Base-by-base conservation (phyloP, 2,888 invertebrate genomes). In the Watsonalla binaria region DNA sequence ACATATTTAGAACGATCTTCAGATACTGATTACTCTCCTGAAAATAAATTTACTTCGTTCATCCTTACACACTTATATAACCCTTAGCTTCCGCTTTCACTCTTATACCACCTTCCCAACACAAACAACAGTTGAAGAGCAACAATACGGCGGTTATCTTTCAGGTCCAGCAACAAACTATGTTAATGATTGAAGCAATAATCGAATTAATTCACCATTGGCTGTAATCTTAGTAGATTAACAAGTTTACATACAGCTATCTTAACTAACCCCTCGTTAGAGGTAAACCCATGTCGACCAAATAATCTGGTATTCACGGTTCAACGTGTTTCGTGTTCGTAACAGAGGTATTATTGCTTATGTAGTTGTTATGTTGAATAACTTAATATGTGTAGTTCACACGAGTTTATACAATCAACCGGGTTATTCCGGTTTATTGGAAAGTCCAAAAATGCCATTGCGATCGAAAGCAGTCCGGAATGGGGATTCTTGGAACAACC, bases 61-160 rank as follows among this genome's bases (percentile, higher is more conserved):
- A 24, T 24, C 24, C 4, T 24, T 24, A 24, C 24, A 24, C 24
- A 24, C 24, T 24, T 24, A 2, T 24, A 24, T 24, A 24, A 4
- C 13, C 35, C n/a, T 34, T 4, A 6, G 47, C 37, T 39, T 14
- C 46, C 15, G 24, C 46, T 24, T 8, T 9, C 24, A 8, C 46
- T 24, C 9, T 15, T n/a, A 5, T 14, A 48, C 9, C 49, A 9
- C 6, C 14, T 14, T 7, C 39, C 37, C 9, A 49, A 13, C 48
- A 48, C 37, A 6, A 39, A 37, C 8, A 37, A 13, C 15, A 37
- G 52, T 47, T 49, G 53, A 67, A 70, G 61, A 60, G 57, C 60
- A 65, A 63, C 55, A 47, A 58, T 68, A 68, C 60, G 65, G 35
- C 52, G 58, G 63, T 63, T 68, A 70, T 68, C 68, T 61, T 57